Conservation (phyloP, 2,888 invertebrate genomes). For the Lamproptera curius region DNA sequence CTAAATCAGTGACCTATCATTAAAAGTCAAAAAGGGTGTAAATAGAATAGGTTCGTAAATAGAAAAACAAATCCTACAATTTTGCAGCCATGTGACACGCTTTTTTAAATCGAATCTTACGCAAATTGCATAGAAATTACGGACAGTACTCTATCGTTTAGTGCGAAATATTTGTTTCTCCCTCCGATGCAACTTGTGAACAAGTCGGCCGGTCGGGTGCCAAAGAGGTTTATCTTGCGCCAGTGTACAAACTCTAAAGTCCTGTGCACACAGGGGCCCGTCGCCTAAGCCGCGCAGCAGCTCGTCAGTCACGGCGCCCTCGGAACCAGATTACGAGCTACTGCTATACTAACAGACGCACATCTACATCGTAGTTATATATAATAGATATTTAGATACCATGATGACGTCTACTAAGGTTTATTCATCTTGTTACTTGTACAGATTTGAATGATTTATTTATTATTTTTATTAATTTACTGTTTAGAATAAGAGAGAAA, state of each 20-base stretch:
- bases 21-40: too few species aligned
- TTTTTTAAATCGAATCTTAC: too few species aligned
- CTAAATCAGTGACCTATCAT: too few species aligned
- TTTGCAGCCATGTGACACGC: too few species aligned
- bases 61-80: too few species aligned
- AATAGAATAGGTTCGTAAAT: too few species aligned
- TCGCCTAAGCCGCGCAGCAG: constrained; percentile 5
- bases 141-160: too few species aligned
- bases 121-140: too few species aligned
- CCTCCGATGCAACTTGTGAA: not conserved
- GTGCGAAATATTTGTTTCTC: too few species aligned
- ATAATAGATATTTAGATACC: not conserved
- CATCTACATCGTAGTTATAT: not conserved
- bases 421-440: not conserved
- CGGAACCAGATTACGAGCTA: not conserved
- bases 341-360: not conserved
- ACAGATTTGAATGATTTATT: not conserved
- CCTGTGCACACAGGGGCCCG: constrained; percentile 3
- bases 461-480: not conserved
- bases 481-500: not conserved
- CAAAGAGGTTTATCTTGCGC: constrained; percentile 4
- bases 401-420: not conserved
- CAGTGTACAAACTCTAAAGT: not conserved
- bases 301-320: constrained; percentile 2
- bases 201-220: not conserved